A percentile compares a stretch with the other conserved stretches of the same genome.
Conservation (phyloP, 2,888 invertebrate genomes). For the Lasius platythorax region DNA sequence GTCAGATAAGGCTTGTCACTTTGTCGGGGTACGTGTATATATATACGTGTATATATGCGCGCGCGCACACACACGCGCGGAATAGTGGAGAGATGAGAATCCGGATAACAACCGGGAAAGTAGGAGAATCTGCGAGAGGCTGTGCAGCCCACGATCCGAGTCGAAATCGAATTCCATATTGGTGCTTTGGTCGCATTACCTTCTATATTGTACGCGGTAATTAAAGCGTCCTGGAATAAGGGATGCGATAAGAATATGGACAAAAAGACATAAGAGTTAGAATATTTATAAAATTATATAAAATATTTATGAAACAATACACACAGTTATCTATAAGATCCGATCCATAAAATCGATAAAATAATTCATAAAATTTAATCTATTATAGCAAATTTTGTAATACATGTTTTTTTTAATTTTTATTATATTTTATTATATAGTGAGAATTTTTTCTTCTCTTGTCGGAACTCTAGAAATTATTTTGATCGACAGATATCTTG, state of each 20-base stretch:
- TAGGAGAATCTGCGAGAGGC: conserved; percentile 62
- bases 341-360: neutral
- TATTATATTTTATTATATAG: neutral
- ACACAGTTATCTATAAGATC: neutral
- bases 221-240: conserved; percentile 34
- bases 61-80: conserved; percentile 57
- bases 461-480: neutral
- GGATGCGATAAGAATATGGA: neutral
- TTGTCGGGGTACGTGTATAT: conserved; percentile 73
- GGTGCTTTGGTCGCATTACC: neutral
- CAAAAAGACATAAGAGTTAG: neutral
- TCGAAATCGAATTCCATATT: conserved; percentile 48
- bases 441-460: neutral
- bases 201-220: conserved; percentile 20
- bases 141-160: conserved; percentile 46
- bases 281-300: neutral
- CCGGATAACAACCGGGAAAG: conserved; percentile 68
- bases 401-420: neutral
- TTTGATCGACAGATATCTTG: neutral
- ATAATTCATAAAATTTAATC: neutral
- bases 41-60: neutral
- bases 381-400: neutral
- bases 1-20: conserved; percentile 78
- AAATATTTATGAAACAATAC: conserved; percentile 30
- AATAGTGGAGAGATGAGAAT: conserved; percentile 69